Base-by-base conservation (phyloP, 2,113 vertebrate species). In the Gulo gulo region DNA sequence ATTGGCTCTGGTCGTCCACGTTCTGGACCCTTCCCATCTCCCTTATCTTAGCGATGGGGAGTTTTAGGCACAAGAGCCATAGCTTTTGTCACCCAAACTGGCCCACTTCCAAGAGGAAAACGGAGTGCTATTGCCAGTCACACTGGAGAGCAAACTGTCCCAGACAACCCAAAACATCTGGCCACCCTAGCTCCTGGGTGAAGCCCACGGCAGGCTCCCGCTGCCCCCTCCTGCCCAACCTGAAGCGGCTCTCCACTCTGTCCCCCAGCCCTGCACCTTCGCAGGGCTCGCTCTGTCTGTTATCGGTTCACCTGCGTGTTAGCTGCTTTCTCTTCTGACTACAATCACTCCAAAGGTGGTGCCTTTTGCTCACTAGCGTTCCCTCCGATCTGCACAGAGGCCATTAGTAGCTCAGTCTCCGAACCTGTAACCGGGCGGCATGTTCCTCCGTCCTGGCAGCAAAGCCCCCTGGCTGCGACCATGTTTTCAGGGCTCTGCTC, bases 361-460 rank as follows among this genome's bases (percentile, higher is more conserved):
- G 39, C 1, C 24, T 31, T 29, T 29, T 50, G 55, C 36, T 61
- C 9, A 8, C 73, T 12, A 24, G 3, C 0, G 23, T 7, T 31
- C 71, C 50, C 71, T 15, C 7, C 47, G 24, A 26, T 55, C 26
- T 1, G n/a, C 31, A 26, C 18, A 69, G 61, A 80, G 7, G 16
- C 74, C 26, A 4, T 0, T 1, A 61, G 76, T 47, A 52, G 36
- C 52, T 21, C 47, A 9, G 3, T 21, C 61, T 65, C 6, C 7
- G 42, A 57, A 21, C 63, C 24, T 7, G 29, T 20, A 59, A 14
- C 52, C 0, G 26, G 9, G 2, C 0, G 31, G 74, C 34, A 9
- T 0, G 0, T 16, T 3, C 13, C 88, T 76, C 79, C 45, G 3
- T 69, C 57, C 61, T 15, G 13, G 20, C 16, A 55, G 45, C 45